phyloP scores from a whole-genome alignment of 2,113 vertebrate genomes.

The Emydocephalus ijimae region DNA sequence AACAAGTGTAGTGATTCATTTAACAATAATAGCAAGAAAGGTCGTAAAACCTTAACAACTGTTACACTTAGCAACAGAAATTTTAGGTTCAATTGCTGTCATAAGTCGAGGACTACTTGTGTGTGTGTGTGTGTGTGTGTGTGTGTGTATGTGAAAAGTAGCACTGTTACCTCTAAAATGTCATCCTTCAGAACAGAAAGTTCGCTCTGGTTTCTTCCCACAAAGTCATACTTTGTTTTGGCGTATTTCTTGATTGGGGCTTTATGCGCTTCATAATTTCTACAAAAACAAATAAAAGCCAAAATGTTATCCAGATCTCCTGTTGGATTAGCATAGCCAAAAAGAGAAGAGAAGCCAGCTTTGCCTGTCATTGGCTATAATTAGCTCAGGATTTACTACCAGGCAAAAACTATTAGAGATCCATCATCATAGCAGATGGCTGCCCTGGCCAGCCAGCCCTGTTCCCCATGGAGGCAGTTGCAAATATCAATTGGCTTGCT shows the following conservation, averaged over 20 bases:
- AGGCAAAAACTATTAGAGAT: not conserved
- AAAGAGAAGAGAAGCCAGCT: not conserved
- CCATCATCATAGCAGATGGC: not conserved
- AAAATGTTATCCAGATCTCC: slow-evolving; percentile 1
- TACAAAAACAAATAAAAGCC: slow-evolving; percentile 59
- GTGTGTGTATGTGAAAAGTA: not conserved
- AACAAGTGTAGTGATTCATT: not conserved
- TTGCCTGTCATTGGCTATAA: not conserved
- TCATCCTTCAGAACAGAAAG: slow-evolving; percentile 92
- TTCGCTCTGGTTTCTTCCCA: slow-evolving; percentile 90
- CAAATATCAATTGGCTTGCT: not conserved
- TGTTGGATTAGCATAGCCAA: not conserved
- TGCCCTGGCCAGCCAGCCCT: not conserved
- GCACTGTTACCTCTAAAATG: slow-evolving; percentile 84
- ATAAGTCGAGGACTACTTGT: not conserved
- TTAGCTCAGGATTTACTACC: not conserved
- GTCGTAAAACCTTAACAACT: not conserved
- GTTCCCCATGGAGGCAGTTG: not conserved
- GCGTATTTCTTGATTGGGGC: slow-evolving; percentile 78
- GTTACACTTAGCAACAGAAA: not conserved
- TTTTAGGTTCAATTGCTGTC: not conserved
- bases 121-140: too few relatives aligned
- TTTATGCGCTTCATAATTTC: slow-evolving; percentile 75
- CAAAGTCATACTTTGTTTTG: slow-evolving; percentile 93
- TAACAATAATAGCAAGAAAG: not conserved